These are phyloP conservation scores for Sternotherus odoratus DNA, from an alignment of 2,797 vertebrate species.

Conservation along the genomic window DNA sequence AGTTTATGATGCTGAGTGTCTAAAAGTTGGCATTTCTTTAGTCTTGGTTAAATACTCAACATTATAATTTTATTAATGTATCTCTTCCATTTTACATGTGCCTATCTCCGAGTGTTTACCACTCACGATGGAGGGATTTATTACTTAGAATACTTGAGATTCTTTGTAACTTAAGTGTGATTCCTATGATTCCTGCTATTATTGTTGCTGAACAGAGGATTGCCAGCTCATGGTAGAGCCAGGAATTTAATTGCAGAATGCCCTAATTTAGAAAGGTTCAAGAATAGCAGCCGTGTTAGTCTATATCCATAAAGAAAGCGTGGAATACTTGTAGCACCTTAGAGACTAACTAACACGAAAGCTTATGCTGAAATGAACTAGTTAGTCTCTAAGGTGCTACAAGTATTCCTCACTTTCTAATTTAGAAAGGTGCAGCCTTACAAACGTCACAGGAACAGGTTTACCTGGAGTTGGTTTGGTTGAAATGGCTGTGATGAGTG, in stretches of 20 bases:
- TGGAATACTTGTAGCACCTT: no score
- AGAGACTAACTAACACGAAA: no score
- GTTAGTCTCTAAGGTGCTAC: no score
- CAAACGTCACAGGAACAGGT: neutral
- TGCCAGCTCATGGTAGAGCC: neutral
- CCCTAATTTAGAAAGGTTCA: neutral
- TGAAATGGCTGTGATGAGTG: accelerated
- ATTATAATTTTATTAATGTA: neutral
- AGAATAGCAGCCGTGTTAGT: no score
- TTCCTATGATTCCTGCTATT: neutral
- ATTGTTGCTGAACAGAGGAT: neutral
- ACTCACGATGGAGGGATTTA: accelerated
- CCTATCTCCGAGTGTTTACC: neutral
- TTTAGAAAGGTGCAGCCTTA: neutral
- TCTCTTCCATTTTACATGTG: neutral
- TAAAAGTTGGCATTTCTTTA: accelerated
- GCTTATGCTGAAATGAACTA: no score
- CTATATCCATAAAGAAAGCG: no score
- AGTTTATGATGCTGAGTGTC: neutral
- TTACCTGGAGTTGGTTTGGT: neutral
- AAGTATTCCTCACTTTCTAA: no score
- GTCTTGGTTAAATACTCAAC: neutral
- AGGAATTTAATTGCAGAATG: neutral
- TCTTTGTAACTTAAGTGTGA: neutral
- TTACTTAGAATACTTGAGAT: accelerated